phyloP scores from a whole-genome alignment of 2,888 invertebrate genomes.

The Physocephala rufipes region DNA sequence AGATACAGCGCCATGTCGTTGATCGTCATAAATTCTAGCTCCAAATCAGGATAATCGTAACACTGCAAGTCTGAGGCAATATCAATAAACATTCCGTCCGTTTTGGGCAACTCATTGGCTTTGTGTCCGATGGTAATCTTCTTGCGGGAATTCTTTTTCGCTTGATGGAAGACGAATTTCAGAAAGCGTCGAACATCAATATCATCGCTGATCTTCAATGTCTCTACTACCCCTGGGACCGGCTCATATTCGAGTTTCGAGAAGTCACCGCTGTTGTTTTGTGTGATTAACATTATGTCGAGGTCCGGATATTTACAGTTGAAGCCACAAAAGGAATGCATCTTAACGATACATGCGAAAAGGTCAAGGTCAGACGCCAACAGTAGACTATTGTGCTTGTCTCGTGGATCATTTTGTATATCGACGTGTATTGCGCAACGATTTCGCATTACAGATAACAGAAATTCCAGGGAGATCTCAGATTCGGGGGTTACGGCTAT shows the following conservation, averaged over 20 bases:
- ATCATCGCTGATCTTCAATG: conserved; percentile 49
- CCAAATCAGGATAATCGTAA: conserved; percentile 40
- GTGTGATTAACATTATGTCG: conserved; percentile 52
- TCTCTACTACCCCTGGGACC: conserved; percentile 57
- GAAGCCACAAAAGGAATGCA: conserved; percentile 53
- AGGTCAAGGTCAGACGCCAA: conserved; percentile 52
- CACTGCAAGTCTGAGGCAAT: conserved; percentile 46
- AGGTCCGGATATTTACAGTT: conserved; percentile 48
- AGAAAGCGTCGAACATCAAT: conserved; percentile 46
- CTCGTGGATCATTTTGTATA: conserved; percentile 44
- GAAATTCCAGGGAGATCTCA: conserved; percentile 44
- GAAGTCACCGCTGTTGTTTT: conserved; percentile 56
- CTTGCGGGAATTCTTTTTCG: conserved; percentile 43
- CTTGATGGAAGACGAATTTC: conserved; percentile 49
- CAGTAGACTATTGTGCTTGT: conserved; percentile 48
- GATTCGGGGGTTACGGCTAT: conserved; percentile 44
- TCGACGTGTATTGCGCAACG: conserved; percentile 54
- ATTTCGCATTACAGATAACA: conserved; percentile 54
- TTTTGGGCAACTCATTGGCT: conserved; percentile 50
- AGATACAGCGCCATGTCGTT: conserved; percentile 47
- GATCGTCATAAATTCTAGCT: conserved; percentile 50
- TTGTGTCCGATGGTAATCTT: conserved; percentile 55
- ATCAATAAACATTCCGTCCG: conserved; percentile 49
- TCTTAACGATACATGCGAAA: conserved; percentile 48
- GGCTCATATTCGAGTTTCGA: conserved; percentile 58